These are phyloP conservation scores for Drosophila paranaensis DNA, from an alignment of 2,888 invertebrate species.

Conservation along the genomic window DNA sequence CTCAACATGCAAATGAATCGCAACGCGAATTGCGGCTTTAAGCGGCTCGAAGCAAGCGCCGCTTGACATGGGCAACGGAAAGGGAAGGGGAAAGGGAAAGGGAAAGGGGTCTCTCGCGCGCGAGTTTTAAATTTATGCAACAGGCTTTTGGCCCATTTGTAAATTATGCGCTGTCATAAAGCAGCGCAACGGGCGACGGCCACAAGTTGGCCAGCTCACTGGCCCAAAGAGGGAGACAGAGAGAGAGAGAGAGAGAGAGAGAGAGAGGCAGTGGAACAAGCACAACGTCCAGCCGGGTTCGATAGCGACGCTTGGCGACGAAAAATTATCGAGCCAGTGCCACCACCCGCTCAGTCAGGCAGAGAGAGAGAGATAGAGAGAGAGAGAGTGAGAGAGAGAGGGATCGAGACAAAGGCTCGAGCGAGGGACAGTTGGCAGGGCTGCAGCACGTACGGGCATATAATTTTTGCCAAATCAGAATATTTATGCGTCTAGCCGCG, in stretches of 20 bases:
- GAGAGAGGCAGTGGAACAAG: not conserved
- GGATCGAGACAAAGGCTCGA: slow-evolving; percentile 13
- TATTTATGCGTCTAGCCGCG: slow-evolving; percentile 81
- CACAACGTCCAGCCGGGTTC: slow-evolving; percentile 9
- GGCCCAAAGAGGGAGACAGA: not conserved
- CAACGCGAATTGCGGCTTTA: slow-evolving; percentile 49
- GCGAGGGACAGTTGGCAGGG: slow-evolving; percentile 17
- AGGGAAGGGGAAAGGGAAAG: not conserved
- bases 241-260: not conserved
- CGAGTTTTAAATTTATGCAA: slow-evolving; percentile 71
- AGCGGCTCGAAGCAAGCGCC: slow-evolving; percentile 33
- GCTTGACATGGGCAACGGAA: slow-evolving; percentile 11
- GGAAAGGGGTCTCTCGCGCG: slow-evolving; percentile 4
- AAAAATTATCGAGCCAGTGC: slow-evolving; percentile 64
- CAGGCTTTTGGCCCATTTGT: slow-evolving; percentile 79
- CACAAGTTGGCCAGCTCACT: slow-evolving; percentile 13
- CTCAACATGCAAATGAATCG: slow-evolving; percentile 67
- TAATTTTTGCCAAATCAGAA: slow-evolving; percentile 82
- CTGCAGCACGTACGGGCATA: slow-evolving; percentile 75
- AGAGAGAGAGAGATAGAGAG: not conserved
- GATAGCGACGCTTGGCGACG: slow-evolving; percentile 43
- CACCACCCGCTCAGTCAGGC: not conserved
- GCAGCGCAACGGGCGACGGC: slow-evolving; percentile 53
- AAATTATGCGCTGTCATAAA: slow-evolving; percentile 79
- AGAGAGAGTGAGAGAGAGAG: not conserved